Percentiles rank a stretch among this genome's conserved stretches.
phyloP scores from a whole-genome alignment of 2,113 vertebrate species.

The Megalops atlanticus region DNA sequence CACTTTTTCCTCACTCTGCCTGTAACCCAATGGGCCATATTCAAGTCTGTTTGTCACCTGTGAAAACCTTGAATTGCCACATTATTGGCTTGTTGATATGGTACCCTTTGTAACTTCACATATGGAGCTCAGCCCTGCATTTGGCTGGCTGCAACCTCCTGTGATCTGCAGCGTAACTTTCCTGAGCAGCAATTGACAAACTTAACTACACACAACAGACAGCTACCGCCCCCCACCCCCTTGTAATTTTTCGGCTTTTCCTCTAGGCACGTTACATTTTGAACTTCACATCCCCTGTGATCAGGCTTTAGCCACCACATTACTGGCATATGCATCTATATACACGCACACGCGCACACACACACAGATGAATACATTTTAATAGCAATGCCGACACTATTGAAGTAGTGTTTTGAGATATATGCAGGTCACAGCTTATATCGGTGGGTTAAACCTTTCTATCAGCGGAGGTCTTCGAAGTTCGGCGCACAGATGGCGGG shows the following conservation, averaged over 20 bases:
- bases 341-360: not conserved
- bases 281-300: not conserved
- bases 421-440: conserved; percentile 75
- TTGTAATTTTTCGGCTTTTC: not conserved
- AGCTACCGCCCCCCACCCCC: not conserved
- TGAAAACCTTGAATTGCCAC: not conserved
- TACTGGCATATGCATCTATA: not conserved
- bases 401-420: conserved; percentile 74
- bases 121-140: not conserved
- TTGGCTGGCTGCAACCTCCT: not conserved
- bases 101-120: not conserved
- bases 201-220: not conserved
- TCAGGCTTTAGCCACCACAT: not conserved
- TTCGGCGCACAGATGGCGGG: not conserved
- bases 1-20: not conserved
- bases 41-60: not conserved
- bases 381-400: conserved; percentile 61
- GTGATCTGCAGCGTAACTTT: not conserved
- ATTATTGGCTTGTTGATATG: not conserved
- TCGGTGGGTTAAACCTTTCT: conserved; percentile 68
- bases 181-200: not conserved
- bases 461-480: conserved; percentile 34
- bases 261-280: not conserved
- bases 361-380: not conserved
- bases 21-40: not conserved